These are phyloP conservation scores for Buphagus erythrorhynchus DNA, from an alignment of 2,797 vertebrate genomes.

Conservation along the genomic window DNA sequence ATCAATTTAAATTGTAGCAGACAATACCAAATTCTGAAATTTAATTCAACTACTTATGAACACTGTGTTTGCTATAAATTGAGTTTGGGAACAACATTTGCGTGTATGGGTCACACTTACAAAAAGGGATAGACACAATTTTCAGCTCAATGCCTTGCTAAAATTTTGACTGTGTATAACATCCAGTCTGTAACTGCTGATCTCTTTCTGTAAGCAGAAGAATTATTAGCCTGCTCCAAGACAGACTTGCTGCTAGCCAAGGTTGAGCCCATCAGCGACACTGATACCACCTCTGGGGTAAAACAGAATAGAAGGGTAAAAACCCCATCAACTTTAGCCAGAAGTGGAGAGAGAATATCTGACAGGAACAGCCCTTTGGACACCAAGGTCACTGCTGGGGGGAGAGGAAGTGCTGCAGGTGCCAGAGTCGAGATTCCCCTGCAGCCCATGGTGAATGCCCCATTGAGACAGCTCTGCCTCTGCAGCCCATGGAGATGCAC, in stretches of 20 bases:
- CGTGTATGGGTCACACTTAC: fast-evolving
- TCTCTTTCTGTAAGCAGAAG: not conserved
- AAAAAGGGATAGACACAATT: not conserved
- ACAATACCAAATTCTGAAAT: not conserved
- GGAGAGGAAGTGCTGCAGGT: not conserved
- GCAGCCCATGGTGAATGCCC: not conserved
- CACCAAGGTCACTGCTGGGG: not conserved
- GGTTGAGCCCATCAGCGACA: not conserved
- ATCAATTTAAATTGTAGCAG: not conserved
- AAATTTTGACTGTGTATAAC: not conserved
- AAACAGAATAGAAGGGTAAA: not conserved
- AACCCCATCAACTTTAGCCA: fast-evolving
- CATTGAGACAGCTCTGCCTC: no score
- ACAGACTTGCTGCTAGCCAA: fast-evolving
- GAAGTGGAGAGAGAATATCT: not conserved
- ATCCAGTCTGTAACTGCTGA: not conserved
- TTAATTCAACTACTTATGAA: not conserved
- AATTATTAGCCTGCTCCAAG: not conserved
- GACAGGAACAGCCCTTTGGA: not conserved
- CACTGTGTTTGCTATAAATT: not conserved
- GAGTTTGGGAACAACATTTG: not conserved
- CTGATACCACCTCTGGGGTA: not conserved
- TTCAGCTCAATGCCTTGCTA: not conserved
- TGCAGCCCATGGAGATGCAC: not conserved
- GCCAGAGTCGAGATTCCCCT: not conserved